A percentile compares a stretch with the other conserved stretches of the same genome.
phyloP scores from a whole-genome alignment of 1,140 invertebrate genomes.

The Camponotus vicinus region DNA sequence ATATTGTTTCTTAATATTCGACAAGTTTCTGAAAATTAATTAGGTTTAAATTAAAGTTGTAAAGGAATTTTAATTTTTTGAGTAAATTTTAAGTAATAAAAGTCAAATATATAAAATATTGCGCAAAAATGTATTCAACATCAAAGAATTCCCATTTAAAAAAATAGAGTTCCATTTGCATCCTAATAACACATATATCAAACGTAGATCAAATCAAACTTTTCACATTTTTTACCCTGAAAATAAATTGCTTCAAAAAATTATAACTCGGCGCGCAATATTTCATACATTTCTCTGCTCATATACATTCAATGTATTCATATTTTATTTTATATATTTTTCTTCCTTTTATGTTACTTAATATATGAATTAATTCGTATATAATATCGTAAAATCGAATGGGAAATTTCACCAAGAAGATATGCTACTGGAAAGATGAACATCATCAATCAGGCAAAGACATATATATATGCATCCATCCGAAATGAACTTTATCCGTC shows the following conservation, averaged over 20 bases:
- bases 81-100: no score
- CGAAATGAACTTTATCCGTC: not conserved
- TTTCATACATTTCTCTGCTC: not conserved
- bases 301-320: not conserved
- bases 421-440: not conserved
- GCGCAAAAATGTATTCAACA: not conserved
- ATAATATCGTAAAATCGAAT: not conserved
- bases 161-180: not conserved
- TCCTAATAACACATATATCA: not conserved
- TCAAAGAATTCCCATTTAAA: not conserved
- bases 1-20: not conserved
- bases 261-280: no score
- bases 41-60: no score
- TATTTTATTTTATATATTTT: not conserved
- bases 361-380: not conserved
- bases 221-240: not conserved
- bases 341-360: not conserved
- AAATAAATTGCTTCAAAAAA: conserved; percentile 1
- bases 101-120: not conserved
- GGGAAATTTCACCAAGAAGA: not conserved
- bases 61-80: no score
- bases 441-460: not conserved
- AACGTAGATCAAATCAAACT: not conserved
- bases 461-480: not conserved
- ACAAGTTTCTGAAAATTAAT: not conserved